These are phyloP conservation scores for Trachelus stipa DNA, from an alignment of 2,888 invertebrate species.

Conservation along the genomic window DNA sequence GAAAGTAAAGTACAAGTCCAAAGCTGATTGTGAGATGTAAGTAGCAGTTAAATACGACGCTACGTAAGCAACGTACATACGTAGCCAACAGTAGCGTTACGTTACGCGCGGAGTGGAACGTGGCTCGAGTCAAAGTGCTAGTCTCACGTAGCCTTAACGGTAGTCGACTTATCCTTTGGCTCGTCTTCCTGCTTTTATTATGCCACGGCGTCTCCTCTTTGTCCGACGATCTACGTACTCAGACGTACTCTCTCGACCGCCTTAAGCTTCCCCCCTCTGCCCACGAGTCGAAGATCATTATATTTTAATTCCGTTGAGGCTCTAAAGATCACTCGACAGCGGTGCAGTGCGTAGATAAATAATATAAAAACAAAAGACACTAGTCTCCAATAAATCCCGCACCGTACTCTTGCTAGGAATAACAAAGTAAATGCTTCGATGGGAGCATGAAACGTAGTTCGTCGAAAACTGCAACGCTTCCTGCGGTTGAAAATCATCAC, in stretches of 20 bases:
- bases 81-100: not conserved
- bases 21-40: not conserved
- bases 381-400: not conserved
- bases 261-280: not conserved
- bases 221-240: not conserved
- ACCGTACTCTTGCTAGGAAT: not conserved
- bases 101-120: not conserved
- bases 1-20: not conserved
- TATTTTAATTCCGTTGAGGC: not conserved
- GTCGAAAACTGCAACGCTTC: not conserved
- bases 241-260: not conserved
- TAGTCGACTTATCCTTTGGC: not conserved
- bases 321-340: not conserved
- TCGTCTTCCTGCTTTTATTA: not conserved
- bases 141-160: not conserved
- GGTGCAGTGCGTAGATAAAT: not conserved
- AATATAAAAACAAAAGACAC: not conserved
- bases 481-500: not conserved
- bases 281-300: not conserved
- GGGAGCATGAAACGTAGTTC: not conserved
- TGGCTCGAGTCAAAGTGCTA: not conserved
- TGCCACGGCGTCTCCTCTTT: not conserved
- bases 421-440: not conserved
- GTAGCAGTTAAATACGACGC: not conserved
- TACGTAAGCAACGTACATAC: not conserved